phyloP scores from a whole-genome alignment of 2,888 invertebrate genomes.

The Trissolcus japonicus region DNA sequence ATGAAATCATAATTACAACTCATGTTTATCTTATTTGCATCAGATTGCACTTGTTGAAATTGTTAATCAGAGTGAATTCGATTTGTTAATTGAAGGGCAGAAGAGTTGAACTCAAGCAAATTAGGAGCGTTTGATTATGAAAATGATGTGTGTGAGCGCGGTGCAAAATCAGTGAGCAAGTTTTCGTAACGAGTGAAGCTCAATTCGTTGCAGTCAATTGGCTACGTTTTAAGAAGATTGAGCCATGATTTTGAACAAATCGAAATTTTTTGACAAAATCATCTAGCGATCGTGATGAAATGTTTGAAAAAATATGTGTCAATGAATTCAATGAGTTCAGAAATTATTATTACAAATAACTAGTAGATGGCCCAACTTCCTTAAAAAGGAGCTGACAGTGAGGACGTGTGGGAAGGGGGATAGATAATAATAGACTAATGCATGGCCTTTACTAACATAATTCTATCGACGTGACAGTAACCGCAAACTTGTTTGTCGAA shows the following conservation, averaged over 20 bases:
- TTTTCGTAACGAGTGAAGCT: slow-evolving; percentile 33
- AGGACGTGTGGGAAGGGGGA: too few relatives aligned
- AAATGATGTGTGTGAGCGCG: slow-evolving; percentile 63
- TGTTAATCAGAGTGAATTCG: slow-evolving; percentile 13
- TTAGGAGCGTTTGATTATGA: slow-evolving; percentile 57
- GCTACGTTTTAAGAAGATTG: slow-evolving; percentile 6
- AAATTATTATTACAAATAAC: too few relatives aligned
- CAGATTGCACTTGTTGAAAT: slow-evolving; percentile 19
- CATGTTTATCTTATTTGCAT: slow-evolving; percentile 19
- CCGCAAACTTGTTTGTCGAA: slow-evolving; percentile 4
- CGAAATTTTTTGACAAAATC: background rate
- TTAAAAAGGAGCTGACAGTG: too few relatives aligned
- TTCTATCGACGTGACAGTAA: slow-evolving; percentile 15
- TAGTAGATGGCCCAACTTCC: too few relatives aligned
- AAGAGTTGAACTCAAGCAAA: slow-evolving; percentile 52
- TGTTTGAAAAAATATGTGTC: too few relatives aligned
- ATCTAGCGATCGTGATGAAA: background rate
- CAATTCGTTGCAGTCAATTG: slow-evolving; percentile 7
- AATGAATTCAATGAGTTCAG: too few relatives aligned
- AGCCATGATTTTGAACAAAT: too few relatives aligned
- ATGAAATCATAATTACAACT: too few relatives aligned
- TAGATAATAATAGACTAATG: slow-evolving; percentile 35
- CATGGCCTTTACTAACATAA: slow-evolving; percentile 52
- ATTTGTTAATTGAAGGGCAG: slow-evolving; percentile 34
- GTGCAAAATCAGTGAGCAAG: slow-evolving; percentile 69